Conservation (phyloP, 2,797 vertebrate genomes). For the Scyliorhinus canicula region DNA sequence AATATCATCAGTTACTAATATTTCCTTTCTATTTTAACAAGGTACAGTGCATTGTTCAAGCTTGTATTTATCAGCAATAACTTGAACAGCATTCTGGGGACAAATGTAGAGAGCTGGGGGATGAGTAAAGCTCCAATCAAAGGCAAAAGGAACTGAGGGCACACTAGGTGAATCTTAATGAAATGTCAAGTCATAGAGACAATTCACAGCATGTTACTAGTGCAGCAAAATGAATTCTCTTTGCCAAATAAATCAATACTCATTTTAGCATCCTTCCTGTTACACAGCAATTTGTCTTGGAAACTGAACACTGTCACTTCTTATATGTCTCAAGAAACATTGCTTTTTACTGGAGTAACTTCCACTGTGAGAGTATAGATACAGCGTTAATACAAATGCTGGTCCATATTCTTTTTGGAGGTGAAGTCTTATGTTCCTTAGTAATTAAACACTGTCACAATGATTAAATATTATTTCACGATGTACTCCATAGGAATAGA, state of each 20-base stretch:
- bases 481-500: neutral
- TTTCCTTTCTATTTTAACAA: neutral
- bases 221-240: constrained; percentile 58
- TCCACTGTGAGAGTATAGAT: neutral
- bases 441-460: neutral
- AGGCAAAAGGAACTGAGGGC: constrained; percentile 41
- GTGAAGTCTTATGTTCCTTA: neutral
- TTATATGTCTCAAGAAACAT: constrained; percentile 42
- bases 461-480: neutral
- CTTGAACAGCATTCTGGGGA: neutral
- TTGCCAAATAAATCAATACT: constrained; percentile 67
- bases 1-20: neutral
- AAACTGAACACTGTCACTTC: constrained; percentile 56
- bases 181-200: constrained; percentile 45
- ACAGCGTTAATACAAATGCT: neutral
- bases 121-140: constrained; percentile 23
- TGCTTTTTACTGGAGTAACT: neutral
- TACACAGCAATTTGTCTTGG: constrained; percentile 57
- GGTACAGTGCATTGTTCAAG: neutral
- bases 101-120: neutral
- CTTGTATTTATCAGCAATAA: constrained; percentile 15
- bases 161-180: constrained; percentile 49
- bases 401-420: neutral
- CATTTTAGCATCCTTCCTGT: constrained; percentile 59
- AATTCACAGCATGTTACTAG: constrained; percentile 46